Evolutionary conservation across 2,113 vertebrate species (phyloP).

Genomic region (Gallinago paraguaiae): DNA sequence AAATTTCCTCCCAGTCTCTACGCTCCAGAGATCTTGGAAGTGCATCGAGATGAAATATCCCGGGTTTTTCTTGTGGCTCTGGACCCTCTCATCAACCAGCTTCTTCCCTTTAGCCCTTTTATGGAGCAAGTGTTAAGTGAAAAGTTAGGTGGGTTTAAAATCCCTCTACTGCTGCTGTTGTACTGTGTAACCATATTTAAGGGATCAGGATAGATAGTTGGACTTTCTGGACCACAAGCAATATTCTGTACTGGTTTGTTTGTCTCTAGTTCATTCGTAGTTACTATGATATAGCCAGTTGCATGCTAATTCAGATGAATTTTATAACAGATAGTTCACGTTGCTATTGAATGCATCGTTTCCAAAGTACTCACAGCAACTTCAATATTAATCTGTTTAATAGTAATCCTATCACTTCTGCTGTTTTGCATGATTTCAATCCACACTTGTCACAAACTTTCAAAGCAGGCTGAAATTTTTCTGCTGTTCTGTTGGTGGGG

Average conservation of each 20-base stretch:
- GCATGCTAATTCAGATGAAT: background rate
- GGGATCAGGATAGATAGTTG: background rate
- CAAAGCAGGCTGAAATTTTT: background rate
- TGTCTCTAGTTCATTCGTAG: background rate
- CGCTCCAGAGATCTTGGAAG: constrained; percentile 69
- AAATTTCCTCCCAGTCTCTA: constrained; percentile 86
- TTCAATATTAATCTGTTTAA: background rate
- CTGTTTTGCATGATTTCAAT: background rate
- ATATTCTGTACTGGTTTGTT: background rate
- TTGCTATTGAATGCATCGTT: background rate
- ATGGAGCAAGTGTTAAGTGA: constrained; percentile 80
- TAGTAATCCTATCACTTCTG: background rate
- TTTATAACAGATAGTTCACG: background rate
- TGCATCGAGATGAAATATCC: constrained; percentile 82
- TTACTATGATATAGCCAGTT: background rate
- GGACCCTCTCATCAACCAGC: constrained; percentile 84
- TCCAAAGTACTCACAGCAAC: background rate
- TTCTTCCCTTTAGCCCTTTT: constrained; percentile 83
- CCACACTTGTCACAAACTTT: background rate
- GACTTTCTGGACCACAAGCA: background rate
- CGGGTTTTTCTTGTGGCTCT: constrained; percentile 81
- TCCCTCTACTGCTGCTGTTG: background rate
- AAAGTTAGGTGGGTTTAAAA: constrained; percentile 75
- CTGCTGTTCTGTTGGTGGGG: background rate
- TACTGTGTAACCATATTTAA: background rate